These are phyloP conservation scores for Myotis pilosus DNA, from an alignment of 2,797 vertebrate species.

Conservation along the genomic window DNA sequence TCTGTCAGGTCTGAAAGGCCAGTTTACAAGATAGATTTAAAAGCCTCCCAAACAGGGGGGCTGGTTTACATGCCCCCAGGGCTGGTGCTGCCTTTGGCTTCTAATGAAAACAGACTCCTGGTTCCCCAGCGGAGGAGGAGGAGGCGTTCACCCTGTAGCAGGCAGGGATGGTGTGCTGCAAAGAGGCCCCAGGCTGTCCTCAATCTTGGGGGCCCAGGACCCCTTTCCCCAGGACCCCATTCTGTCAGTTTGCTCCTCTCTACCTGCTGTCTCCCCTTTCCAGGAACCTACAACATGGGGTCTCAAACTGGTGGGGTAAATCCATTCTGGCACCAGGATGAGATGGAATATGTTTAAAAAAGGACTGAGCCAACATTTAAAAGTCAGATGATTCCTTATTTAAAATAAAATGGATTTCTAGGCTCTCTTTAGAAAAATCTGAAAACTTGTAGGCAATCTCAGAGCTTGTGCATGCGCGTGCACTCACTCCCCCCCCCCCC, in stretches of 20 bases:
- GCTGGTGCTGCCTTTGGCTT: not conserved
- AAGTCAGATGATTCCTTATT: constrained; percentile 3
- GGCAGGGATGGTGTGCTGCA: not conserved
- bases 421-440: not conserved
- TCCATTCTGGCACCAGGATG: not conserved
- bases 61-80: constrained; percentile 31
- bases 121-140: not conserved
- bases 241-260: not conserved
- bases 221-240: too few relatives aligned
- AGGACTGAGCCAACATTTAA: not conserved
- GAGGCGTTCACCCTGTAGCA: not conserved
- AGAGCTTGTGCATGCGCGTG: accelerated
- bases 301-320: not conserved
- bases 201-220: accelerated
- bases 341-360: not conserved
- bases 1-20: constrained; percentile 28
- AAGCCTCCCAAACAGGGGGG: constrained; percentile 12
- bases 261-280: not conserved
- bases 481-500: not conserved
- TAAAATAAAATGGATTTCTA: not conserved
- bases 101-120: constrained; percentile 43
- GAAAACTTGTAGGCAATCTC: not conserved
- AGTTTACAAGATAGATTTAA: constrained; percentile 40
- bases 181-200: not conserved
- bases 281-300: not conserved